Evolutionary conservation across 1,140 invertebrate species (phyloP), one percentile per base, ranked within the genome.

Genomic region (Drosophila pruinosa): DNA sequence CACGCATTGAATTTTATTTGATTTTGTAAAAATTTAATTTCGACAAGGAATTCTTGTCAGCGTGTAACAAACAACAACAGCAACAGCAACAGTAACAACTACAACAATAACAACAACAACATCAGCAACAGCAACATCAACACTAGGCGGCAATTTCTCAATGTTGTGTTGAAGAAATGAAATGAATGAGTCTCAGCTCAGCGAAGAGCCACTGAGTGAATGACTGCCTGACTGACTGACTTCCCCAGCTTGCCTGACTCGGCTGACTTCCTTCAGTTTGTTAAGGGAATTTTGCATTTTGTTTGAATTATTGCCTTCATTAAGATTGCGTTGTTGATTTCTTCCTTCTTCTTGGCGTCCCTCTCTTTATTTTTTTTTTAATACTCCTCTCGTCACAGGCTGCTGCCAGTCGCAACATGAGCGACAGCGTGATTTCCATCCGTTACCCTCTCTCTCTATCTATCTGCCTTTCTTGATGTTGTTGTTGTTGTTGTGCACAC

Each of bases 261-360:
- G 59, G 43, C 77, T 79, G 65, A 77, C 57, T 85, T 81, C 77
- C 77, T 77, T 72, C 79, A 83, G 61, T 75, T 82, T 79, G 79
- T 71, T 81, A 58, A 67, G 76, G 75, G 88, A 89, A 88, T 86
- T 89, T 89, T 78, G 86, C 86, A 89, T 89, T 89, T 89, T 79
- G 64, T 83, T 88, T 90, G 78, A 90, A 90, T 90, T 90, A 90
- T 90, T 90, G 88, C 88, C 88, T 90, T 90, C 88, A 90, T 90
- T 90, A 90, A 90, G 88, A 90, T 88, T 88, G 88, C 82, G 78
- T 90, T 89, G 85, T 89, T 89, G 83, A 89, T 89, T 86, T 86
- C 65, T 22, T 57, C 31, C 63, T 41, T 58, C 54, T 34, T 39
- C 62, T 45, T 34, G 31, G 31, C 31, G 26, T 34, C 12, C 52